A percentile compares a stretch with the other conserved stretches of the same genome.
These are phyloP conservation scores for Atractosteus spatula DNA, from an alignment of 2,113 vertebrate genomes.

Conservation along the genomic window DNA sequence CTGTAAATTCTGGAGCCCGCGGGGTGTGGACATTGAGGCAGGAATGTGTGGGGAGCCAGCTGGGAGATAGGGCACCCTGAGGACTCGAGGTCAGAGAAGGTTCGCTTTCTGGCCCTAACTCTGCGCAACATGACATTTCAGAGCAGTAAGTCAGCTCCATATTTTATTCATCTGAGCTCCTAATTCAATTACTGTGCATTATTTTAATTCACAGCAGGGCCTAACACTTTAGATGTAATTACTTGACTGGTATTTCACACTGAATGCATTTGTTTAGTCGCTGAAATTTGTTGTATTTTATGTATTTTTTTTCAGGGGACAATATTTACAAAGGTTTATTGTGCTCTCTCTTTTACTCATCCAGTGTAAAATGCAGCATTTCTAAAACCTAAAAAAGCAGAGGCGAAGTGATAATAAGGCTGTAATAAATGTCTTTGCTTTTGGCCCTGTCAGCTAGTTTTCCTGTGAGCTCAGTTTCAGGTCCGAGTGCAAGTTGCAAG, in stretches of 20 bases:
- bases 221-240: conserved; percentile 63
- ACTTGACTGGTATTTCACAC: conserved; percentile 68
- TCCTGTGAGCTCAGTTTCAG: too few species aligned
- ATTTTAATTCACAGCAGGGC: conserved; percentile 65
- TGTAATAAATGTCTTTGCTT: too few species aligned
- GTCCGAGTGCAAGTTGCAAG: too few species aligned
- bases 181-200: too few species aligned
- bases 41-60: conserved; percentile 50
- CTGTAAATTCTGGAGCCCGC: conserved; percentile 58
- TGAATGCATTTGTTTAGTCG: conserved; percentile 65
- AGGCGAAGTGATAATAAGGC: too few species aligned
- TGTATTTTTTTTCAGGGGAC: conserved; percentile 55
- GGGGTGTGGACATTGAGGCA: conserved; percentile 47
- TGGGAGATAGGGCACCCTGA: conserved; percentile 46
- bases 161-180: too few species aligned
- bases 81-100: conserved; percentile 36
- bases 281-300: conserved; percentile 43
- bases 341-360: conserved; percentile 26
- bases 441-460: too few species aligned
- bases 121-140: neutral
- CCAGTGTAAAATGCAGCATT: conserved; percentile 10
- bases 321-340: conserved; percentile 53
- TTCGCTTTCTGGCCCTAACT: neutral
- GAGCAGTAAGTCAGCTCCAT: too few species aligned
- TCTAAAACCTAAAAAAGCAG: too few species aligned